Evolutionary conservation across 2,888 invertebrate genomes (phyloP).

Genomic region (Mechanitis messenoides): DNA sequence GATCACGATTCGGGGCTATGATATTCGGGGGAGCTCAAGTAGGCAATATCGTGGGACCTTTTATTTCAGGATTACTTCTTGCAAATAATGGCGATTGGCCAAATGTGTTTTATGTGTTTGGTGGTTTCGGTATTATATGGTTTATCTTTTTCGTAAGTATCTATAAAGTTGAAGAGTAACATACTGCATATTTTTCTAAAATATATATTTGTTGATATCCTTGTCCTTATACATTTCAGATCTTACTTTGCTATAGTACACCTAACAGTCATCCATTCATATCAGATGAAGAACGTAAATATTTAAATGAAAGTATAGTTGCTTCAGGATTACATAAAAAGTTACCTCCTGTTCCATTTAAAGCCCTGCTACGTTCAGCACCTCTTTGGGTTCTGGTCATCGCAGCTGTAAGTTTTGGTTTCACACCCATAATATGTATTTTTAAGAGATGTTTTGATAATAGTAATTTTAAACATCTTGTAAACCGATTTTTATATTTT

Average conservation of each 20-base stretch:
- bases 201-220: not conserved
- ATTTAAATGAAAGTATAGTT: conserved; percentile 70
- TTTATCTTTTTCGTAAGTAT: conserved; percentile 66
- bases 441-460: too few relatives aligned
- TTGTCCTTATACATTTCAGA: conserved; percentile 37
- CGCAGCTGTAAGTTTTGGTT: conserved; percentile 76
- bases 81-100: conserved; percentile 72
- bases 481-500: too few relatives aligned
- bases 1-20: conserved; percentile 76
- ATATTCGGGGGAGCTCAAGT: conserved; percentile 77
- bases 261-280: conserved; percentile 74
- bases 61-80: conserved; percentile 65
- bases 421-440: too few relatives aligned
- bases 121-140: conserved; percentile 71
- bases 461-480: too few relatives aligned
- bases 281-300: conserved; percentile 66
- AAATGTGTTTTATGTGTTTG: conserved; percentile 76
- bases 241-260: conserved; percentile 66
- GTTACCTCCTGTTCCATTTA: conserved; percentile 81
- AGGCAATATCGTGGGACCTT: conserved; percentile 73
- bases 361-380: conserved; percentile 77
- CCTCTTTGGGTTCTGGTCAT: conserved; percentile 83
- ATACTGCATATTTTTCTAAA: not conserved
- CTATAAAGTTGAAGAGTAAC: not conserved
- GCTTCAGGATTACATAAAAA: conserved; percentile 71